Conservation (phyloP, 2,797 vertebrate species). For the Emys orbicularis region DNA sequence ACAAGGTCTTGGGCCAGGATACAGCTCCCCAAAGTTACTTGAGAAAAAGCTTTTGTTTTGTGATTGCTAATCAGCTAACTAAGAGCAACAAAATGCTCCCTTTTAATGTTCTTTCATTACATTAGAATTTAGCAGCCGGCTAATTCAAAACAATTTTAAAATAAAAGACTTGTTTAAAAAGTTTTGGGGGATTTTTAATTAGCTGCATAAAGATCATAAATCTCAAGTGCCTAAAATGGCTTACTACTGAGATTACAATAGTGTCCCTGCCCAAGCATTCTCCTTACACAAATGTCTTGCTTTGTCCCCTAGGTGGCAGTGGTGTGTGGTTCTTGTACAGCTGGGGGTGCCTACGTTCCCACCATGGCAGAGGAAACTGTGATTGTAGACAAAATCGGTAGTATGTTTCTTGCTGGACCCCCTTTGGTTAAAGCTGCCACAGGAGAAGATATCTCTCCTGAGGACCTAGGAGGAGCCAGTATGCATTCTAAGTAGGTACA, state of each 20-base stretch:
- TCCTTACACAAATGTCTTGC: neutral
- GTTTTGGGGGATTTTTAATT: neutral
- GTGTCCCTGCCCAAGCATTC: neutral
- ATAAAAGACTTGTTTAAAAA: neutral
- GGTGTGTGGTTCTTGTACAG: slow-evolving; percentile 91
- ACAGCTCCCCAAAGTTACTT: neutral
- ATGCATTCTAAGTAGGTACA: slow-evolving; percentile 86
- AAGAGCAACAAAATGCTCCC: neutral
- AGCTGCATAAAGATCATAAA: neutral
- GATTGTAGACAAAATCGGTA: slow-evolving; percentile 88
- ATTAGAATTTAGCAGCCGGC: neutral
- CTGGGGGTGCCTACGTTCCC: slow-evolving; percentile 89
- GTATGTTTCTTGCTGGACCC: slow-evolving; percentile 88
- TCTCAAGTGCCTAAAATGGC: neutral
- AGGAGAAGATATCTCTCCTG: slow-evolving; percentile 88
- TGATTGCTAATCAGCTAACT: neutral
- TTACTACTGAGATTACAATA: neutral
- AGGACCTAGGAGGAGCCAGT: slow-evolving; percentile 90
- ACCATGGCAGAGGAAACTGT: slow-evolving; percentile 89
- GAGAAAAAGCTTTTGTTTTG: neutral
- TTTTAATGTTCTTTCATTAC: neutral
- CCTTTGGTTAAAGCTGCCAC: slow-evolving; percentile 93
- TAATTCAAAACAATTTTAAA: neutral
- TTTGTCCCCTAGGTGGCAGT: slow-evolving; percentile 86
- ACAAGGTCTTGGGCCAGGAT: neutral